phyloP scores from a whole-genome alignment of 2,113 vertebrate genomes.

The Pagrus major region DNA sequence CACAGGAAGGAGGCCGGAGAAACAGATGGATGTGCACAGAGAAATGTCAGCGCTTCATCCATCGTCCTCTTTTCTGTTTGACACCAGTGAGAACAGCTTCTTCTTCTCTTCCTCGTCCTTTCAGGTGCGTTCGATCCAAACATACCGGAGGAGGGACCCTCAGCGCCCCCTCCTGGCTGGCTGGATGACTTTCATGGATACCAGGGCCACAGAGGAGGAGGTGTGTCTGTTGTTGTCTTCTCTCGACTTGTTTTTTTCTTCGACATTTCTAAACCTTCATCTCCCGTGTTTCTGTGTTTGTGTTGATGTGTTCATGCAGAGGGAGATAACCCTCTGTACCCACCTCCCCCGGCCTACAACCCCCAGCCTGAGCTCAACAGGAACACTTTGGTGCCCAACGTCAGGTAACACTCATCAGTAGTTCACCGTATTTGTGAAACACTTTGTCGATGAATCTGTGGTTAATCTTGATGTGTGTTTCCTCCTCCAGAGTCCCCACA shows the following conservation, averaged over 20 bases:
- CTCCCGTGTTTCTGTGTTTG: not conserved
- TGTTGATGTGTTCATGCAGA: slow-evolving; percentile 45
- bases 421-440: not conserved
- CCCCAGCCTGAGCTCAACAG: slow-evolving; percentile 78
- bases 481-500: slow-evolving; percentile 76
- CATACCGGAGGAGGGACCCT: slow-evolving; percentile 77
- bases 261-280: not conserved
- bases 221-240: slow-evolving; percentile 31
- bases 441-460: not conserved
- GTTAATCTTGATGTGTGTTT: not conserved
- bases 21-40: no score
- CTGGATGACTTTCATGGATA: slow-evolving; percentile 71
- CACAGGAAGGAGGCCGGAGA: no score
- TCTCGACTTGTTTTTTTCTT: not conserved
- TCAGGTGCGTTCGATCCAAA: slow-evolving; percentile 76
- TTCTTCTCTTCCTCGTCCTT: rapidly evolving
- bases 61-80: not conserved
- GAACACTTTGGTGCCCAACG: slow-evolving; percentile 76
- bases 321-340: slow-evolving; percentile 73
- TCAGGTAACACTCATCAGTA: slow-evolving; percentile 69
- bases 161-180: slow-evolving; percentile 79
- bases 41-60: not conserved
- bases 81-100: not conserved
- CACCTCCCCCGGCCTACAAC: slow-evolving; percentile 77
- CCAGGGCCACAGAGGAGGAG: slow-evolving; percentile 61